Base-by-base conservation (phyloP, 2,888 invertebrate genomes). In the Papilio demoleus region DNA sequence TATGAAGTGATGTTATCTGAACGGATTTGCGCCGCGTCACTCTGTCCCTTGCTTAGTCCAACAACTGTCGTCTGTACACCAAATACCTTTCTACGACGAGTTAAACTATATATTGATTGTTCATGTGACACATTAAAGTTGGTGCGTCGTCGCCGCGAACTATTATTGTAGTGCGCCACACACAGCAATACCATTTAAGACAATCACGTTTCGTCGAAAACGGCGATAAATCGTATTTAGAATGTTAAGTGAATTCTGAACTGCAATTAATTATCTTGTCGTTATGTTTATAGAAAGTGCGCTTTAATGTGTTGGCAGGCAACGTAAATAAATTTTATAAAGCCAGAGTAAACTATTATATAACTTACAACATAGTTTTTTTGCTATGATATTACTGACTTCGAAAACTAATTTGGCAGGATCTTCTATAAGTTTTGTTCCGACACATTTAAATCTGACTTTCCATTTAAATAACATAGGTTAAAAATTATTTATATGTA, bases 201-300 rank as follows among this genome's bases (percentile, higher is more conserved):
- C 45, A 47, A 47, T 47, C 3, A 60, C 4, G 45, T 27, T 45
- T 34, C 62, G 31, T 19, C 45, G 31, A 53, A n/a, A 53, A 24
- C 53, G n/a, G n/a, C 63, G 42, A 62, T 65, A 62, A 65, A 56
- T 64, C 17, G 24, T 47, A 24, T 40, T 67, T 47, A 59, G 24
- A 11, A 70, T 31, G 42, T 59, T 59, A 71, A 65, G 62, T 36
- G 63, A 63, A 61, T 61, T 58, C 61, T 67, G 65, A 47, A 34
- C 58, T 19, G 61, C 62, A 65, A 62, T 70, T 69, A 62, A 27
- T 24, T 24, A 53, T 14, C 6, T 50, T 53, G 14, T n/a, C 1
- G 14, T 12, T 24, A 50, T 27, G n/a, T 27, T 53, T 27, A 53
- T 14, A 53, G 14, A 27, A 27, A 27, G 24, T 8, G 6, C 27